Evolutionary conservation across 2,797 vertebrate species (phyloP), one percentile per base, ranked within the genome.

Genomic region (Malurus splendens): DNA sequence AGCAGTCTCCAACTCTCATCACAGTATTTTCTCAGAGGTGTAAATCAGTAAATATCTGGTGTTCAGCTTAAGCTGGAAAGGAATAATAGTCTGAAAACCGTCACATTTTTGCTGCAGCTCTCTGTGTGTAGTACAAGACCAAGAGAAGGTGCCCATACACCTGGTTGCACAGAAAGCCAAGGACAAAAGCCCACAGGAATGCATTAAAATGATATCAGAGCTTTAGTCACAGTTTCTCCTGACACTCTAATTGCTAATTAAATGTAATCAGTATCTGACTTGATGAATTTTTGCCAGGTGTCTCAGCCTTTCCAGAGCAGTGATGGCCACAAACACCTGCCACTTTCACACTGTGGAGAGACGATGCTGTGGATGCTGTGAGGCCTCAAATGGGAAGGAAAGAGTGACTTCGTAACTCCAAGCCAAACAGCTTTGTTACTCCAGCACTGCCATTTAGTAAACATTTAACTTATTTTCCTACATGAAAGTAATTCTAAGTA

Each of bases 291-390:
- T 60, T 92, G 18, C 50, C 47, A 39, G 41, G 9, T 54, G 38
- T 42, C 30, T 70, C 79, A 77, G 45, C 12, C 10, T 72, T 72
- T 62, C 27, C 32, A 36, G 94, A 98, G 97, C 97, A 2, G 97
- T 98, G 10, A 98, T 98, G 73, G 97, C 98, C 45, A 98, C 97
- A 38, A 97, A 97, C 24, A 97, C 98, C 50, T 91, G 48, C 97
- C 96, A 9, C 97, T 98, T 76, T 81, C 92, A 90, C 28, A 56
- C 92, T 98, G 98, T 68, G 97, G 83, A 86, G 98, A 96, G 28
- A 98, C 97, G 1, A 97, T 91, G 6, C 97, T 98, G 61, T 96
- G 97, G 1, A 97, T 98, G 16, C n/a, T 82, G 18, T 24, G 33
- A 57, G 28, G 47, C 14, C 36, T 70, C 0, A 0, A 56, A 54